Base-by-base conservation (phyloP, 2,113 vertebrate species). In the Merops nubicus region DNA sequence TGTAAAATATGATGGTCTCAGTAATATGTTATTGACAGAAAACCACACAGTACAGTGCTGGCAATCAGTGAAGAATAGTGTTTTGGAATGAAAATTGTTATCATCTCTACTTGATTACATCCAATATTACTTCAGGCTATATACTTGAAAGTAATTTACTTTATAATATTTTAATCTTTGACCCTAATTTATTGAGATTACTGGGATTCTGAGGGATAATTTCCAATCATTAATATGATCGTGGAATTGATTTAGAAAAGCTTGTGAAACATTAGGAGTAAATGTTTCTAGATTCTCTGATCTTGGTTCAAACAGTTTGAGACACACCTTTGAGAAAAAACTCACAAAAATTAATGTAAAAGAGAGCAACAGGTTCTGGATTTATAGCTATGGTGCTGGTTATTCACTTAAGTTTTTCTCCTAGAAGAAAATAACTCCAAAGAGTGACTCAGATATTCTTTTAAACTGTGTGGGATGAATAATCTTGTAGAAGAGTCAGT, bases 131-230 rank as follows among this genome's bases (percentile, higher is more conserved):
- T 84, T 73, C 63, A 69, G n/a, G 50, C 15, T 84, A 51, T 40
- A 74, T 29, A 51, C 11, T 13, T 80, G 47, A 73, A 92, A 91
- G 74, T 21, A 48, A 85, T 62, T 88, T 64, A 43, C 10, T 84
- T 89, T 82, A 17, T 38, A 73, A 59, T 93, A 79, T 92, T 97
- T 94, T 87, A 82, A 43, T 43, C 17, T 85, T 68, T 85, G 23
- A 57, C 45, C 9, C 21, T 50, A 73, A 75, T 68, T 72, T 91
- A 54, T 87, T 75, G 59, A 72, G 40, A 85, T 92, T 82, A 67
- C 22, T 80, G 6, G 3, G 25, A 65, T 65, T 63, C 15, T 25
- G 26, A 81, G 29, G 22, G 19, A 90, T 76, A 63, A 23, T 3
- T 89, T 81, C 40, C 40, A 47, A 8, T 77, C 15, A n/a, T 42